Base-by-base conservation (phyloP, 2,888 invertebrate genomes). In the Glaucopsyche alexis region DNA sequence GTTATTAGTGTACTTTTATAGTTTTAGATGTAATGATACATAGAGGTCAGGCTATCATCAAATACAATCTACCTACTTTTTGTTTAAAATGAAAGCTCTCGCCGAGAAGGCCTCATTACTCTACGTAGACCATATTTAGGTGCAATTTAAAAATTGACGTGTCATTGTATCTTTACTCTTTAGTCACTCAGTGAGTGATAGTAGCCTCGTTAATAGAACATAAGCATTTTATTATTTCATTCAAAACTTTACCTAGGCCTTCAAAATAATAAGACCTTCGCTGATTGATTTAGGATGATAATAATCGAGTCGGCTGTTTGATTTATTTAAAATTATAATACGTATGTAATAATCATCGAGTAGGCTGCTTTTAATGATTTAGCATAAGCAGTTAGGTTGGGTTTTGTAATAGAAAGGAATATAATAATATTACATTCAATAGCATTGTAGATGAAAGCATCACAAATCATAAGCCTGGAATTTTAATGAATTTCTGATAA, bases 41-140 rank as follows among this genome's bases (percentile, higher is more conserved):
- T 55, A 55, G 55, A 55, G 19, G 55, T 55, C 55, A 55, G 55
- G 5, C 42, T 55, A 55, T 55, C 55, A 55, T 55, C 5, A 55
- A 55, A 60, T 60, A 60, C 38, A 13, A 60, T 60, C 29, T 16
- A 60, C 66, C 47, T 49, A 47, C 47, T 69, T 69, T 47, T 47
- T 69, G 14, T 69, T 47, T 47, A 49, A 29, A 47, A 69, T 29
- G 69, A 69, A 49, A 69, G 69, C 69, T 69, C 47, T 38, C 47
- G 38, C 49, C 69, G 60, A 2, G 9, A 11, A 69, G 49, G 8
- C 69, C 69, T 49, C 49, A 29, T 49, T 67, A 49, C 49, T 69
- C 47, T 7, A 4, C n/a, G 67, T 49, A 14, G 69, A 29, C 47
- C 45, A 47, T 69, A 47, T 69, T 69, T 69, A 69, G 69, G 69